phyloP scores from a whole-genome alignment of 2,888 invertebrate genomes.

The Caenorhabditis zanzibari region DNA sequence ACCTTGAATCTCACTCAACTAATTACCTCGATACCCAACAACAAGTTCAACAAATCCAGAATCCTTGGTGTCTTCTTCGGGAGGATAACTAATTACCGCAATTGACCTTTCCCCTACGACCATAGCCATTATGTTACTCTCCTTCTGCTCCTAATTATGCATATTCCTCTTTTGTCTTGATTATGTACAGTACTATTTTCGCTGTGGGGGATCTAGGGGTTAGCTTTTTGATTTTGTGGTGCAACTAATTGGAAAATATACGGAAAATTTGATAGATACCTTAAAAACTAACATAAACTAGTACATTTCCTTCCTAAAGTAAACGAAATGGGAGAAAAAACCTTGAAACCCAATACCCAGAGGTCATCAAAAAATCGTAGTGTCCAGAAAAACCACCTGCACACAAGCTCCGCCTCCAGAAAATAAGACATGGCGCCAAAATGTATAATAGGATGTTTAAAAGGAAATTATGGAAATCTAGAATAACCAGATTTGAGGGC shows the following conservation, averaged over 20 bases:
- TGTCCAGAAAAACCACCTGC: too few species aligned
- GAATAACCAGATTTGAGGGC: constrained; percentile 32
- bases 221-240: not conserved
- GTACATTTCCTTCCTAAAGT: too few species aligned
- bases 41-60: constrained; percentile 10
- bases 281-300: too few species aligned
- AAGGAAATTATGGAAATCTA: too few species aligned
- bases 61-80: not conserved
- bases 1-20: not conserved
- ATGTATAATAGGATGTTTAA: too few species aligned
- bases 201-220: constrained; percentile 13
- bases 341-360: too few species aligned
- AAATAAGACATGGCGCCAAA: constrained; percentile 14
- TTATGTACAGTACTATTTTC: constrained; percentile 27
- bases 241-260: not conserved
- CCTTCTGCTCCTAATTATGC: constrained; percentile 40
- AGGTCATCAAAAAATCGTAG: too few species aligned
- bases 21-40: not conserved
- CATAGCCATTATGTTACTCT: constrained; percentile 36
- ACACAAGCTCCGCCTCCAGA: too few species aligned
- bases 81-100: constrained; percentile 54
- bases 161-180: constrained; percentile 12
- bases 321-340: too few species aligned
- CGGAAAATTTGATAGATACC: too few species aligned
- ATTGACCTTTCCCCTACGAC: constrained; percentile 31